Evolutionary conservation across 2,113 vertebrate species (phyloP).

Genomic region (Pandion haliaetus): DNA sequence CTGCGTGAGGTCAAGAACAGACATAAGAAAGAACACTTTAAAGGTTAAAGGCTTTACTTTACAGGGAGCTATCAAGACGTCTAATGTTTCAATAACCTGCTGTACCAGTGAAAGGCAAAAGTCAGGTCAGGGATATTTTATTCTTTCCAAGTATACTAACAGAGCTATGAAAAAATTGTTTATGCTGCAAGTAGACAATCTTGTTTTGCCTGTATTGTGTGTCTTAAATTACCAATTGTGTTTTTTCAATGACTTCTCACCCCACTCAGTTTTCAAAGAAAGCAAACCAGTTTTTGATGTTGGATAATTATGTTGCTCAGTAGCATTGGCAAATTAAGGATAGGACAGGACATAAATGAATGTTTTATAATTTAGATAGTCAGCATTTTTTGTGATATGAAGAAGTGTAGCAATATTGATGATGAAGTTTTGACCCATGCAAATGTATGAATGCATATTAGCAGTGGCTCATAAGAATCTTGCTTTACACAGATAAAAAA

Average conservation of each 20-base stretch:
- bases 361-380: background rate
- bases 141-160: background rate
- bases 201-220: background rate
- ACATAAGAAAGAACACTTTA: background rate
- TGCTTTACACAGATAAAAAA: background rate
- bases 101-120: background rate
- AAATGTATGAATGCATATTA: background rate
- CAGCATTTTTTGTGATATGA: background rate
- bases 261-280: background rate
- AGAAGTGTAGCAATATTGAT: background rate
- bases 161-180: background rate
- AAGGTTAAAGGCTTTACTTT: constrained; percentile 21
- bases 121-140: background rate
- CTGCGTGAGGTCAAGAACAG: background rate
- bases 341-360: background rate
- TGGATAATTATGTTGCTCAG: background rate
- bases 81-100: background rate
- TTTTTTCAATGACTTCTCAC: background rate
- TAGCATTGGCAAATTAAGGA: background rate
- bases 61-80: background rate
- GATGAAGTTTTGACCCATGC: background rate
- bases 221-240: background rate
- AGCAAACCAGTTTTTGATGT: background rate
- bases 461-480: background rate
- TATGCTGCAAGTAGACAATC: background rate